phyloP scores from a whole-genome alignment of 2,113 vertebrate species.

The Neolamprologus tretocephalus region DNA sequence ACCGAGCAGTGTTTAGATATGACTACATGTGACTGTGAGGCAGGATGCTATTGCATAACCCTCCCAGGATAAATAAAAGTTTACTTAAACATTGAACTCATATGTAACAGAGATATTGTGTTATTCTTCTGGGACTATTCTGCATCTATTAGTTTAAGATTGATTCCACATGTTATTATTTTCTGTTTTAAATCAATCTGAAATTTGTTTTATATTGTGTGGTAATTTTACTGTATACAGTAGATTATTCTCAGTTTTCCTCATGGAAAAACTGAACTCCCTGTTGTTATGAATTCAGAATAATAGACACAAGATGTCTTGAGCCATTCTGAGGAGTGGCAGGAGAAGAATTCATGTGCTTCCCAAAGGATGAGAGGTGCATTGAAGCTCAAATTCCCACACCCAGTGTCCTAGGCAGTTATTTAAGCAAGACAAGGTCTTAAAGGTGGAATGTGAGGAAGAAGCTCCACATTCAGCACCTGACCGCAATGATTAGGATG shows the following conservation, averaged over 20 bases:
- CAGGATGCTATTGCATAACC: background rate
- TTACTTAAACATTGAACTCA: background rate
- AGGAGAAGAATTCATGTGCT: background rate
- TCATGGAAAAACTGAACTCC: background rate
- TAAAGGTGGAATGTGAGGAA: slow-evolving; percentile 55
- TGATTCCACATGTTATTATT: slow-evolving; percentile 9
- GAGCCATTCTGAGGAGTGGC: background rate
- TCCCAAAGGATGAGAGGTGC: background rate
- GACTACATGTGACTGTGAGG: slow-evolving; percentile 5
- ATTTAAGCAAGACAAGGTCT: slow-evolving; percentile 32
- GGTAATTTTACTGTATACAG: background rate
- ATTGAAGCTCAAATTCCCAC: slow-evolving; percentile 1
- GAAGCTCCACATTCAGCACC: slow-evolving; percentile 64
- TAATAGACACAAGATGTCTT: background rate
- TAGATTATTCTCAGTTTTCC: background rate
- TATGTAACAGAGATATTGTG: background rate
- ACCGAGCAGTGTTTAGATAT: background rate
- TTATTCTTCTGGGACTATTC: background rate
- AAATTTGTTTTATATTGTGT: background rate
- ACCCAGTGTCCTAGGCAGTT: background rate
- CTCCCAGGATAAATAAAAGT: slow-evolving; percentile 23
- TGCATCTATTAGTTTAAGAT: slow-evolving; percentile 18
- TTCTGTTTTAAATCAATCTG: background rate
- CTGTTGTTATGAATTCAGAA: background rate
- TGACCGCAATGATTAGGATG: slow-evolving; percentile 36